Evolutionary conservation across 2,797 vertebrate species (phyloP).

Genomic region (Triplophysa yarkandensis): DNA sequence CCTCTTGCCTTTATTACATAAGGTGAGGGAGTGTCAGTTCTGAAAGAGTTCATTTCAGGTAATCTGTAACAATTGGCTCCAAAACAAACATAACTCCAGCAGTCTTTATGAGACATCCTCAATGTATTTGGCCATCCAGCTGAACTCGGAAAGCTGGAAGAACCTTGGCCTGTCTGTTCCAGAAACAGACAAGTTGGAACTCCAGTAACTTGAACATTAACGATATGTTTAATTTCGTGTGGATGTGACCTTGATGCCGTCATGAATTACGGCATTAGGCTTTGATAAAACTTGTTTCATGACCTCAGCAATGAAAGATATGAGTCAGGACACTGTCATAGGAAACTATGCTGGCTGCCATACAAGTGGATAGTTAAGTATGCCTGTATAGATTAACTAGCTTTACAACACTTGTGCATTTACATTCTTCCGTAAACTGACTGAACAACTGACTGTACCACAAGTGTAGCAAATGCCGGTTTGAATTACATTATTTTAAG

Average conservation of each 20-base stretch:
- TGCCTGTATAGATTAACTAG: background rate
- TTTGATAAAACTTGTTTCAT: constrained; percentile 30
- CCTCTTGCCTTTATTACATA: constrained; percentile 9
- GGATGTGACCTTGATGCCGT: constrained; percentile 18
- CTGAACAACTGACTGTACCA: too few species aligned
- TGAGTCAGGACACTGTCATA: constrained; percentile 43
- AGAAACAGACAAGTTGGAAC: background rate
- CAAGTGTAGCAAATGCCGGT: too few species aligned
- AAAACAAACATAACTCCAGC: background rate
- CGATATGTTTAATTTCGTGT: background rate
- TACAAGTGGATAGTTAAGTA: constrained; percentile 26
- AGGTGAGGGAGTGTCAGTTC: background rate
- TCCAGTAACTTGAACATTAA: background rate
- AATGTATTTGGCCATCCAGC: background rate
- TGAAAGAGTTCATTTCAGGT: constrained; percentile 7
- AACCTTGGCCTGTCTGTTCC: background rate
- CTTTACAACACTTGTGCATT: background rate
- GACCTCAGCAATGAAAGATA: constrained; percentile 36
- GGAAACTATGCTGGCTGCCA: constrained; percentile 42
- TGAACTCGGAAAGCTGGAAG: background rate
- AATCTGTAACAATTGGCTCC: constrained; percentile 19
- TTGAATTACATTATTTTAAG: too few species aligned
- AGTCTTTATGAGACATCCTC: background rate
- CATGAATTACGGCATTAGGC: background rate
- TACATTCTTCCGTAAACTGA: background rate